Percentiles rank a stretch among this genome's conserved stretches.
Conservation (phyloP, 1,140 invertebrate genomes). For the Piezodorus guildinii region DNA sequence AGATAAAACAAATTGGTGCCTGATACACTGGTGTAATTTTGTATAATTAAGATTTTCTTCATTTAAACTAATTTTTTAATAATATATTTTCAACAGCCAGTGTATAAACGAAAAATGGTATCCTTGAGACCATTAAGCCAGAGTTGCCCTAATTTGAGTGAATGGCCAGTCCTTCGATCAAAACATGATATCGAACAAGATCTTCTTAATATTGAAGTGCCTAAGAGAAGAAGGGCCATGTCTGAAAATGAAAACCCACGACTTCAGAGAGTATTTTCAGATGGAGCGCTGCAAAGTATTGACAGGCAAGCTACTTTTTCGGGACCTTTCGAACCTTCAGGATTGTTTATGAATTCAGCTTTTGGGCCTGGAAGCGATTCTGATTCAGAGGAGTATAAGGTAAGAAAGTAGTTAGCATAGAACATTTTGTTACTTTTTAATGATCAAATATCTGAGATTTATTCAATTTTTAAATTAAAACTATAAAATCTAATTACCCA, state of each 20-base stretch:
- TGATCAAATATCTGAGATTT: too few species aligned
- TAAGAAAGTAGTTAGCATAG: not conserved
- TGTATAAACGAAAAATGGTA: constrained; percentile 26
- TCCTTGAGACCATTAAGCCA: constrained; percentile 17
- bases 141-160: constrained; percentile 29
- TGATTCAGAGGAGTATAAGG: constrained; percentile 33
- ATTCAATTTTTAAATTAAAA: too few species aligned
- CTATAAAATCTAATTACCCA: too few species aligned
- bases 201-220: not conserved
- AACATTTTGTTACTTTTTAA: too few species aligned
- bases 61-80: not conserved
- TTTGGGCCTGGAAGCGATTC: constrained; percentile 59
- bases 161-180: constrained; percentile 28
- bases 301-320: constrained; percentile 62
- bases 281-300: constrained; percentile 60
- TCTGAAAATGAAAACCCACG: constrained; percentile 26
- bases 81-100: constrained; percentile 23
- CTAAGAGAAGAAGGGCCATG: constrained; percentile 20
- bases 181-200: not conserved
- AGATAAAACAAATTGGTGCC: too few species aligned
- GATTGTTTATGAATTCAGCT: constrained; percentile 48
- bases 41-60: too few species aligned
- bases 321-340: constrained; percentile 24
- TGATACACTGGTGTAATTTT: too few species aligned
- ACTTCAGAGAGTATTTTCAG: constrained; percentile 52